Conservation (phyloP, 2,888 invertebrate genomes). For the Drosophila lutescens region DNA sequence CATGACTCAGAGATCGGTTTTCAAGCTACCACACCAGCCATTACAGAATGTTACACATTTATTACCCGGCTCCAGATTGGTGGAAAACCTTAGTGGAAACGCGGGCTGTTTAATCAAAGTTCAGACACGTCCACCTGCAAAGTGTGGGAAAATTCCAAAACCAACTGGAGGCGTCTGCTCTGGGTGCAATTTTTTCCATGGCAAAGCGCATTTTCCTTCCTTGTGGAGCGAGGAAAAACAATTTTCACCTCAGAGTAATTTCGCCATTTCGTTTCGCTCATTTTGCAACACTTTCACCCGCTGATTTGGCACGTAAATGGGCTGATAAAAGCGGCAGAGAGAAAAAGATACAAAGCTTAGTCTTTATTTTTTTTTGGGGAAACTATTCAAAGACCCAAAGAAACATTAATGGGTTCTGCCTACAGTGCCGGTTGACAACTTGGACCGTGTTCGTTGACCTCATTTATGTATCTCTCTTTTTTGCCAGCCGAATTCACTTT, state of each 20-base stretch:
- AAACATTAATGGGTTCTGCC: conserved; percentile 59
- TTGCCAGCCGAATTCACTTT: conserved; percentile 70
- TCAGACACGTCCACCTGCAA: conserved; percentile 45
- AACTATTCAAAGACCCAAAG: conserved; percentile 52
- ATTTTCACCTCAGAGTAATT: conserved; percentile 57
- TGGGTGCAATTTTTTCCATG: conserved; percentile 16
- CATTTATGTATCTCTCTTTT: conserved; percentile 41
- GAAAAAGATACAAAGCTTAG: conserved; percentile 34
- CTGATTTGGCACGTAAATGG: conserved; percentile 74
- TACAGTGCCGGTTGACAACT: conserved; percentile 65
- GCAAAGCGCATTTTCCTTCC: conserved; percentile 29
- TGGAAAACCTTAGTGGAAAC: conserved; percentile 18
- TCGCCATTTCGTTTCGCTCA: conserved; percentile 36
- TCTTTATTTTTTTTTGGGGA: conserved; percentile 50
- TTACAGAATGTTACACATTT: conserved; percentile 66
- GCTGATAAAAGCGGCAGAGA: conserved; percentile 59
- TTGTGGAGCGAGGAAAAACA: conserved; percentile 52
- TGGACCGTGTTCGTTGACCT: conserved; percentile 70
- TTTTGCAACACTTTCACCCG: conserved; percentile 77
- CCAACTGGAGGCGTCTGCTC: conserved; percentile 12
- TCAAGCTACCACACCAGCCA: conserved; percentile 29
- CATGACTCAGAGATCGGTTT: conserved; percentile 62
- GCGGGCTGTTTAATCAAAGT: conserved; percentile 35
- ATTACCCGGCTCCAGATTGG: conserved; percentile 36
- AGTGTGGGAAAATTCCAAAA: conserved; percentile 49